Evolutionary conservation across 2,888 invertebrate genomes (phyloP).

Genomic region (Habroteleia sp.): DNA sequence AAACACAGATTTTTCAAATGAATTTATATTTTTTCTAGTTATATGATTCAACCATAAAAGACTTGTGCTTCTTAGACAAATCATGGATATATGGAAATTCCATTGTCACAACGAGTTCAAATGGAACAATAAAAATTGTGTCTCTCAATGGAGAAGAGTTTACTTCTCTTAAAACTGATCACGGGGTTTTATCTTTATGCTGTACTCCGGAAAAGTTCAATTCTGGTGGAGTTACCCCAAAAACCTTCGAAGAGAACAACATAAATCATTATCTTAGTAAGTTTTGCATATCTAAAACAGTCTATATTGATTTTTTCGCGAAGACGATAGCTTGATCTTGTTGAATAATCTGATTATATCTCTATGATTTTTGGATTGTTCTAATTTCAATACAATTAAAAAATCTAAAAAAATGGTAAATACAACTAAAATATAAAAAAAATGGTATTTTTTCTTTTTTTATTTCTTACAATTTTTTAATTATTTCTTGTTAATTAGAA

Average conservation of each 20-base stretch:
- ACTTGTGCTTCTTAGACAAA: slow-evolving; percentile 37
- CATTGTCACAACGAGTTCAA: slow-evolving; percentile 25
- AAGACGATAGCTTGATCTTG: too few relatives aligned
- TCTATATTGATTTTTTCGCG: too few relatives aligned
- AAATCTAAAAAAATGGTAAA: too few relatives aligned
- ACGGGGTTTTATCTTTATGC: slow-evolving; percentile 31
- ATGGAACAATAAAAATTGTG: slow-evolving; percentile 32
- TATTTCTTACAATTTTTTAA: too few relatives aligned
- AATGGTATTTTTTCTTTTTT: too few relatives aligned
- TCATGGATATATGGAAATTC: slow-evolving; percentile 37
- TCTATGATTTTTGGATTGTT: too few relatives aligned
- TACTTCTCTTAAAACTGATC: slow-evolving; percentile 32
- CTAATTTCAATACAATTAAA: too few relatives aligned
- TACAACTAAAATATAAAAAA: too few relatives aligned
- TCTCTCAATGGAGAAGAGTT: slow-evolving; percentile 25
- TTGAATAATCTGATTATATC: too few relatives aligned
- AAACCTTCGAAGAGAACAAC: slow-evolving; percentile 16
- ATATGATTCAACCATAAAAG: slow-evolving; percentile 31
- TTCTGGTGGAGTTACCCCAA: slow-evolving; percentile 29
- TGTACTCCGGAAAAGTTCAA: slow-evolving; percentile 42
- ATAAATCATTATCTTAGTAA: slow-evolving; percentile 29
- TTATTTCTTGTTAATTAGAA: too few relatives aligned
- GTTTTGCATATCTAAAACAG: too few relatives aligned
- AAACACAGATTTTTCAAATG: too few relatives aligned
- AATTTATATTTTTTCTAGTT: slow-evolving; percentile 23